Percentiles rank a stretch among this genome's conserved stretches.
Evolutionary conservation across 2,888 invertebrate genomes (phyloP).

Genomic region (Phaonia tiefii): DNA sequence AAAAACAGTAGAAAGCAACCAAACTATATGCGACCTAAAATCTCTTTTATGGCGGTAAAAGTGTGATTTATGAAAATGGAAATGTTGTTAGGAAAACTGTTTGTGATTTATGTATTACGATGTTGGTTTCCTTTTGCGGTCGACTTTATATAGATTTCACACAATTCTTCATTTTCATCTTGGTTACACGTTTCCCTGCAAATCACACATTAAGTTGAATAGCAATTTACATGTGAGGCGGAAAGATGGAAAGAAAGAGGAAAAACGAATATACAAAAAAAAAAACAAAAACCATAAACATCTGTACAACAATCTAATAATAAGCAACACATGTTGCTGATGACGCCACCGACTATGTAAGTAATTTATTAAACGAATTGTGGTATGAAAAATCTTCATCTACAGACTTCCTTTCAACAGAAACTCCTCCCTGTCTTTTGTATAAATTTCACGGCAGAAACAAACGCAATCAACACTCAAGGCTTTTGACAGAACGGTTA

Average conservation of each 20-base stretch:
- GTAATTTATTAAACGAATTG: too few species aligned
- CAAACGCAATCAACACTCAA: too few species aligned
- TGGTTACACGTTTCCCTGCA: neutral
- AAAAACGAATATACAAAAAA: neutral
- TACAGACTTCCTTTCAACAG: neutral
- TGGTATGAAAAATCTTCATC: neutral
- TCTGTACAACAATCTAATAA: constrained; percentile 44
- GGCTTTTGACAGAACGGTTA: too few species aligned
- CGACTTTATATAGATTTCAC: neutral
- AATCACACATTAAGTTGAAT: neutral
- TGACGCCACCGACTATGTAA: constrained; percentile 29
- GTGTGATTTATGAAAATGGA: constrained; percentile 33
- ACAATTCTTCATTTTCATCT: neutral
- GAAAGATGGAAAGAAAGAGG: constrained; percentile 6
- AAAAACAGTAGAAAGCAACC: too few species aligned
- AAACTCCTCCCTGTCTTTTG: too few species aligned
- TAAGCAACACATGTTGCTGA: constrained; percentile 53
- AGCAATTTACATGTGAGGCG: neutral
- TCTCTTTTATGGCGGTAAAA: too few species aligned
- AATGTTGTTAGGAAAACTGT: constrained; percentile 6
- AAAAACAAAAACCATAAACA: constrained; percentile 40
- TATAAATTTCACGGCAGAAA: too few species aligned
- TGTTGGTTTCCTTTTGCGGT: constrained; percentile 16
- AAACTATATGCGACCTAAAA: too few species aligned
- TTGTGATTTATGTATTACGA: constrained; percentile 34